These are phyloP conservation scores for Apotomis turbidana DNA, from an alignment of 2,888 invertebrate species.

Conservation along the genomic window DNA sequence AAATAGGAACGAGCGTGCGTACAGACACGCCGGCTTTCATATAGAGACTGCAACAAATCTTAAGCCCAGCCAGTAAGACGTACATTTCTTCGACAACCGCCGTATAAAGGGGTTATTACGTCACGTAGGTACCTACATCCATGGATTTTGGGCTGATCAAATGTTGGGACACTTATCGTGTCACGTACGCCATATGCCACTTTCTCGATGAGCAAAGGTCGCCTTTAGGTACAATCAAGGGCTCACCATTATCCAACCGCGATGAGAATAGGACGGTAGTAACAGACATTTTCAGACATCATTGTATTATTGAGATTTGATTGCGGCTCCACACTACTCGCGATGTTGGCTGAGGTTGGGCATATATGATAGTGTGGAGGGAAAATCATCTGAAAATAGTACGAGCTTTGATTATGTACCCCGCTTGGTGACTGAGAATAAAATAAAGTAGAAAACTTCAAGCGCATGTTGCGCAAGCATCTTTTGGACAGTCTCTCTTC, in stretches of 20 bases:
- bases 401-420: too few species aligned
- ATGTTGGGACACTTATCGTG: slow-evolving; percentile 3
- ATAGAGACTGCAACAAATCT: background rate
- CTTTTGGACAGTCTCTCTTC: too few species aligned
- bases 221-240: background rate
- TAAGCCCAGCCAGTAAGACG: background rate
- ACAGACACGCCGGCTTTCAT: slow-evolving; percentile 8
- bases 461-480: too few species aligned
- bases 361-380: too few species aligned
- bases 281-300: too few species aligned
- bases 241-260: background rate
- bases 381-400: too few species aligned
- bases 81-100: background rate
- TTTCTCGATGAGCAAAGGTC: slow-evolving; percentile 18
- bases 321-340: too few species aligned
- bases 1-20: slow-evolving; percentile 5
- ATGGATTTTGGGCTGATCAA: slow-evolving; percentile 14
- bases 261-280: too few species aligned
- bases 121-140: background rate
- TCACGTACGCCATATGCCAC: slow-evolving; percentile 21
- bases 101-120: background rate
- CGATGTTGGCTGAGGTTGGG: too few species aligned
- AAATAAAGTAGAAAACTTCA: too few species aligned
- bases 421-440: too few species aligned
- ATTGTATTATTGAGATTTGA: too few species aligned